Conservation (phyloP, 53 echinoderm and acorn worm genomes). For the Paelopatides confundens region DNA sequence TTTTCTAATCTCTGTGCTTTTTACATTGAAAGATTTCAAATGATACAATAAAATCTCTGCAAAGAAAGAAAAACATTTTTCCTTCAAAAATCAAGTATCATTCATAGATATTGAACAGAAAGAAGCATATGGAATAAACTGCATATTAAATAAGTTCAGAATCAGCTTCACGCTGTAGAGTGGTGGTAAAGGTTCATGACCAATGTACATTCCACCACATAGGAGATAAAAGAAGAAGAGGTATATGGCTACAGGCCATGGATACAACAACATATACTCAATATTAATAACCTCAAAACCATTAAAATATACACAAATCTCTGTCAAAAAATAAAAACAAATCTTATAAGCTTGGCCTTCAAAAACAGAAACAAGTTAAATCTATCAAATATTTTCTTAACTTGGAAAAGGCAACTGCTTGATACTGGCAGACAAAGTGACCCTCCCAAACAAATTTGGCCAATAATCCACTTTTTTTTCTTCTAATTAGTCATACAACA, state of each 20-base stretch:
- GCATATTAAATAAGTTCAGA: no score
- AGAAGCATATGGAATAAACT: no score
- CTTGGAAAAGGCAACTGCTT: background rate
- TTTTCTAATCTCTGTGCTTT: slow-evolving; percentile 42
- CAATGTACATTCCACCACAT: no score
- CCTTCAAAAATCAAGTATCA: no score
- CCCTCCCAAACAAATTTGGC: background rate
- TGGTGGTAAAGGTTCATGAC: no score
- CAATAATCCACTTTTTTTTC: no score
- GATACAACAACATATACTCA: background rate
- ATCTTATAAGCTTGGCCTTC: background rate
- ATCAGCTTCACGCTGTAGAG: no score
- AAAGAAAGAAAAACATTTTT: background rate
- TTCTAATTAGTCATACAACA: background rate
- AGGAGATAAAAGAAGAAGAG: no score
- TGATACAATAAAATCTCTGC: background rate
- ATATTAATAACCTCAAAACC: background rate
- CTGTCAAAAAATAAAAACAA: background rate
- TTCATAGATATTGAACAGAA: no score
- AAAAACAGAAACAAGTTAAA: background rate
- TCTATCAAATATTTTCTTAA: background rate
- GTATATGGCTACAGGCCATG: no score
- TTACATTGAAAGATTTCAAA: slow-evolving; percentile 38
- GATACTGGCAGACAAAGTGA: background rate
- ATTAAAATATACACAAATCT: background rate